Evolutionary conservation across 2,888 invertebrate species (phyloP), one percentile per base, ranked within the genome.

Genomic region (Caenorhabditis sinica): DNA sequence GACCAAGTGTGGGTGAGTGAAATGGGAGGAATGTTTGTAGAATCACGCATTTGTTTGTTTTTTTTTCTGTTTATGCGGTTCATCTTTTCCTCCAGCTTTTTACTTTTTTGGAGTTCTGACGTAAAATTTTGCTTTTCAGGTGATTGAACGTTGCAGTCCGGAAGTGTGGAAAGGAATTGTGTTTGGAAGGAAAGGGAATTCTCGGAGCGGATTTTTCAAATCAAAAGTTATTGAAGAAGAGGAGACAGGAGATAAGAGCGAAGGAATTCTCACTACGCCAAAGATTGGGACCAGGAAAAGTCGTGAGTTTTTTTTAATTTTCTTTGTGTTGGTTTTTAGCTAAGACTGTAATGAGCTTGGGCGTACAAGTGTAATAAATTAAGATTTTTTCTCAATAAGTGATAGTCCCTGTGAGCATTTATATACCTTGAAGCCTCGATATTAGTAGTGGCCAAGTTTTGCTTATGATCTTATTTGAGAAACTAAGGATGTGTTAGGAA

Each of bases 1-100:
- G 93, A 94, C 66, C 90, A 92, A 58, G 93, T 94, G 68, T 93
- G 93, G 91, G 94, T 94, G 90, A 92, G 93, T 89, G n/a, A n/a
- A n/a, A 40, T 5, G 6, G 40, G 40, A 8, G 8, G 33, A 69
- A 56, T 56, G 56, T 69, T 68, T 30, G 49, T n/a, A 33, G 20
- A 17, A 51, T 51, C 13, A 63, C 63, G 15, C 63, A 43, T 17
- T 17, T 49, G 23, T 40, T 49, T 66, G 20, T 33, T 25, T 51
- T 30, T 49, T 5, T n/a, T n/a, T 49, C 49, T 9, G 20, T 20
- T 49, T 13, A 40, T 40, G 11, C 8, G 33, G 5, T 33, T 4
- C 33, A 33, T 33, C 40, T n/a, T n/a, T n/a, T n/a, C n/a, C n/a
- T 40, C 40, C 40, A 43, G 23, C 13, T 65, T 45, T 63, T 40